Evolutionary conservation across 1,140 invertebrate species (phyloP).

Genomic region (Eulimnadia texana): DNA sequence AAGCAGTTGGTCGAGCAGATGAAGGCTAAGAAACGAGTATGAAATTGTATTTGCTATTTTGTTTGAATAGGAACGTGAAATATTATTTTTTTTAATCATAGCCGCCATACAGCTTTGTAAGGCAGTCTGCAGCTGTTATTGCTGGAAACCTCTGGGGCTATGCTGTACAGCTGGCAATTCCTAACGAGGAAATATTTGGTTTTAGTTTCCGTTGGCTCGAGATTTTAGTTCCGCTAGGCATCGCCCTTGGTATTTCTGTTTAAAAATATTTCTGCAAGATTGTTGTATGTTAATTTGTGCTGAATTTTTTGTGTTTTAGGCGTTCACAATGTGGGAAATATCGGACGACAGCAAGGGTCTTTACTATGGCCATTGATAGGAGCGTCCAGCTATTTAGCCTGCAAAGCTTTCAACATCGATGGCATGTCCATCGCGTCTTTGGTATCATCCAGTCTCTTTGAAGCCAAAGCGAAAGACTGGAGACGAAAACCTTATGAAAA

Average conservation of each 20-base stretch:
- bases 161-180: slow-evolving; percentile 56
- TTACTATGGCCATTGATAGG: slow-evolving; percentile 50
- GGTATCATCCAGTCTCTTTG: slow-evolving; percentile 35
- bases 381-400: slow-evolving; percentile 44
- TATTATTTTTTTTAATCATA: slow-evolving; percentile 28
- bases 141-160: slow-evolving; percentile 67
- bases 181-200: slow-evolving; percentile 47
- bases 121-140: slow-evolving; percentile 59
- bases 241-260: slow-evolving; percentile 49
- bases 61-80: slow-evolving; percentile 8
- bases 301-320: slow-evolving; percentile 37
- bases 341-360: slow-evolving; percentile 58
- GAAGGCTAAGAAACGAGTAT: slow-evolving; percentile 45
- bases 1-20: slow-evolving; percentile 47
- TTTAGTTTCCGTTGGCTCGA: slow-evolving; percentile 52
- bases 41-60: slow-evolving; percentile 10
- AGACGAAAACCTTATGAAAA: slow-evolving; percentile 41
- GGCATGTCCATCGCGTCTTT: slow-evolving; percentile 17
- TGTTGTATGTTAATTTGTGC: slow-evolving; percentile 13
- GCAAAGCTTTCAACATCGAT: slow-evolving; percentile 16
- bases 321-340: slow-evolving; percentile 77
- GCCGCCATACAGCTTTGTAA: slow-evolving; percentile 59
- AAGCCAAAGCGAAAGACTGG: slow-evolving; percentile 61
- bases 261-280: slow-evolving; percentile 11
- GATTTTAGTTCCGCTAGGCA: slow-evolving; percentile 51